A percentile compares a stretch with the other conserved stretches of the same genome.
Evolutionary conservation across 2,888 invertebrate genomes (phyloP).

Genomic region (Selenia dentaria): DNA sequence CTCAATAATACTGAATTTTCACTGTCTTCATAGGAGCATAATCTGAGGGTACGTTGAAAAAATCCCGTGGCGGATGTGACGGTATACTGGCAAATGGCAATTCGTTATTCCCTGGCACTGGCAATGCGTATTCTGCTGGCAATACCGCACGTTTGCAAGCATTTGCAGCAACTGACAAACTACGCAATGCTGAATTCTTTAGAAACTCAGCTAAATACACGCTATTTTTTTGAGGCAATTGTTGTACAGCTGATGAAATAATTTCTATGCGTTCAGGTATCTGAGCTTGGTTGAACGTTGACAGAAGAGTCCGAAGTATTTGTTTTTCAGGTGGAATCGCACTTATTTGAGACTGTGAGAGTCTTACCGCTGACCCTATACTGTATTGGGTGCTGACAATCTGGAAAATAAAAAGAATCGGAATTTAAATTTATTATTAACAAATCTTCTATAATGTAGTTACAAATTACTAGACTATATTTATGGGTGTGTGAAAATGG

Average conservation of each 20-base stretch:
- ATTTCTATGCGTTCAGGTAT: conserved; percentile 40
- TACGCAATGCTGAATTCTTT: conserved; percentile 49
- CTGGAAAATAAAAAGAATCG: conserved; percentile 9
- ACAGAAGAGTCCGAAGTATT: conserved; percentile 6
- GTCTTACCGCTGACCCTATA: conserved; percentile 4
- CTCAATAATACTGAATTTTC: conserved; percentile 11
- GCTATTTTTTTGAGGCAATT: conserved; percentile 35
- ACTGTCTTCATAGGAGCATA: conserved; percentile 5
- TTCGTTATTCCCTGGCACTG: background rate
- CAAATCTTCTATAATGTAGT: too few species aligned
- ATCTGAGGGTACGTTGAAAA: background rate
- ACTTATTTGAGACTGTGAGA: conserved; percentile 2
- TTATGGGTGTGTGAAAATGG: too few species aligned
- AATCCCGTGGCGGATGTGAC: background rate
- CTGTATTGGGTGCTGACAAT: conserved; percentile 17
- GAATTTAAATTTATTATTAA: too few species aligned
- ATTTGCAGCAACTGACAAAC: conserved; percentile 43
- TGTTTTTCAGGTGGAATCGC: conserved; percentile 1
- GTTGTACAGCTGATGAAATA: conserved; percentile 40
- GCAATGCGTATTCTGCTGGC: conserved; percentile 3
- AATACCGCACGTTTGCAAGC: conserved; percentile 27
- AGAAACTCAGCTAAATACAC: conserved; percentile 46
- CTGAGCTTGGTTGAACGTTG: conserved; percentile 17
- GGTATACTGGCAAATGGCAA: background rate
- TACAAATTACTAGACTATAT: too few species aligned